Evolutionary conservation across 2,888 invertebrate species (phyloP).

Genomic region (Pandemis cinnamomeana): DNA sequence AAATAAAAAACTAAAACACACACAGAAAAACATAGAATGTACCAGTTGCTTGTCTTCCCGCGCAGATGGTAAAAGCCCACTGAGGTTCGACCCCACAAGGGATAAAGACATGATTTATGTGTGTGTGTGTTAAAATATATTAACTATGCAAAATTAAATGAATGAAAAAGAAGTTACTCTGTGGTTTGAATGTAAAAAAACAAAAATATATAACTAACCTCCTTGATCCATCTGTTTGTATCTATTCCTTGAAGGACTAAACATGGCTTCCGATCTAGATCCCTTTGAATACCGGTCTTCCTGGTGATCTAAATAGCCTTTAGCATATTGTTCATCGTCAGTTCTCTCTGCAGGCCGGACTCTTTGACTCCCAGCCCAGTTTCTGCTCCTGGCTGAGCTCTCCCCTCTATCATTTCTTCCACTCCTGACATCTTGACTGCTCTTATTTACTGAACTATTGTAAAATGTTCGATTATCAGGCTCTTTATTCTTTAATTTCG

Average conservation of each 20-base stretch:
- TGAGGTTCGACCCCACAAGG: no score
- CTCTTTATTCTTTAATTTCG: slow-evolving; percentile 69
- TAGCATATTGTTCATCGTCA: slow-evolving; percentile 79
- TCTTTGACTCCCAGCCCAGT: slow-evolving; percentile 71
- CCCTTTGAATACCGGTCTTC: slow-evolving; percentile 33
- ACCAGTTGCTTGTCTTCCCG: no score
- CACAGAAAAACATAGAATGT: no score
- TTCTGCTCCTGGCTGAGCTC: slow-evolving; percentile 59
- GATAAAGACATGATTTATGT: no score
- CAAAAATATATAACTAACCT: slow-evolving; percentile 19
- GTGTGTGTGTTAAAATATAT: background rate
- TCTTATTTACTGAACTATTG: slow-evolving; percentile 71
- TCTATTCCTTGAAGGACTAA: slow-evolving; percentile 64
- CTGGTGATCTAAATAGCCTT: slow-evolving; percentile 60
- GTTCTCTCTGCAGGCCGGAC: slow-evolving; percentile 61
- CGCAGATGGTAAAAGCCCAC: no score
- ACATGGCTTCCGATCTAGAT: slow-evolving; percentile 52
- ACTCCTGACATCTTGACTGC: slow-evolving; percentile 68
- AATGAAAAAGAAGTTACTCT: background rate
- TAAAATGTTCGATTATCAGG: slow-evolving; percentile 72
- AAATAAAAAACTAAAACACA: no score
- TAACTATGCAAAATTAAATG: background rate
- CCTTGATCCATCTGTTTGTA: slow-evolving; percentile 50
- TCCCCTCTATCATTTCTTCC: slow-evolving; percentile 58
- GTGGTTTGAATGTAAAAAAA: background rate